phyloP scores from a whole-genome alignment of 2,113 vertebrate genomes.

The Chloropsis cyanopogon region DNA sequence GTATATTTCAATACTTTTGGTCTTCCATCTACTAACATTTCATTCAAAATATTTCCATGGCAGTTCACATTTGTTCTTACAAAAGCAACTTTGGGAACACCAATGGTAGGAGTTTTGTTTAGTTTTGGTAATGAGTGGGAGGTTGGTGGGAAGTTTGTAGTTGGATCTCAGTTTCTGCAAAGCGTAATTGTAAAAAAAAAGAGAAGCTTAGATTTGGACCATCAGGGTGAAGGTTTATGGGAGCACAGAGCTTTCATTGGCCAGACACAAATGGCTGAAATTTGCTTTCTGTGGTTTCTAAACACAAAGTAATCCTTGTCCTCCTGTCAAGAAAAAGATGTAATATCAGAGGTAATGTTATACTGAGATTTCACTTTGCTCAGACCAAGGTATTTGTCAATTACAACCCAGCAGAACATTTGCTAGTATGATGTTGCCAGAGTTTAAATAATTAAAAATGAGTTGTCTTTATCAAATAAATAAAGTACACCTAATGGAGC shows the following conservation, averaged over 20 bases:
- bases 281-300: background rate
- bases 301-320: background rate
- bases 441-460: constrained; percentile 44
- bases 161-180: background rate
- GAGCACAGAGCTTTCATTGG: background rate
- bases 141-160: background rate
- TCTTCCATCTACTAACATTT: background rate
- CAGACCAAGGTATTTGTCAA: background rate
- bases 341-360: background rate
- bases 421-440: background rate
- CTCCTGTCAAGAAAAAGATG: background rate
- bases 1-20: background rate
- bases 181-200: background rate
- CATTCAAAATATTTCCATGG: background rate
- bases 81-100: background rate
- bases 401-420: background rate
- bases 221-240: background rate
- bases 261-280: background rate
- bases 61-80: background rate
- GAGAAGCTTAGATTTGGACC: background rate
- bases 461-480: background rate
- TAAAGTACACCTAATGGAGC: background rate
- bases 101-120: background rate
- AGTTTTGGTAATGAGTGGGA: background rate
- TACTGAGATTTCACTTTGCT: background rate